Percentiles rank a stretch among this genome's conserved stretches.
Conservation (phyloP, 2,797 vertebrate genomes). For the Acropternis orthonyx region DNA sequence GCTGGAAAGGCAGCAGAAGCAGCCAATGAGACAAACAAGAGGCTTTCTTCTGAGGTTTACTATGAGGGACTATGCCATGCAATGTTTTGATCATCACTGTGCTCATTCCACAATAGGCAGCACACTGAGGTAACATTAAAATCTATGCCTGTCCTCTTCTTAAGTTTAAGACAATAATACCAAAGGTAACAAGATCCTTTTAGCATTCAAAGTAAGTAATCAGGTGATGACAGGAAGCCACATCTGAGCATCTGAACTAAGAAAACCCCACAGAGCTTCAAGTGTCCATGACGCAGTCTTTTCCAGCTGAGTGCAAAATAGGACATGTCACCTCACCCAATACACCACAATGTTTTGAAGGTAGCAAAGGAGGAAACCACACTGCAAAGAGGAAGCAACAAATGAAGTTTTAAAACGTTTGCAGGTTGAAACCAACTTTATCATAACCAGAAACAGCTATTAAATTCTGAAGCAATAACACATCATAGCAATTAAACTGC, state of each 20-base stretch:
- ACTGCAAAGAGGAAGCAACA: slow-evolving; percentile 39
- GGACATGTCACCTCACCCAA: slow-evolving; percentile 27
- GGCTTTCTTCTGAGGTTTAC: background rate
- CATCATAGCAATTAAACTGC: slow-evolving; percentile 25
- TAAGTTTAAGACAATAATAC: background rate
- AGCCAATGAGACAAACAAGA: background rate
- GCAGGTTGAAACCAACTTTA: slow-evolving; percentile 19
- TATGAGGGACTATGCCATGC: background rate
- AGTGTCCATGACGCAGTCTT: slow-evolving; percentile 40
- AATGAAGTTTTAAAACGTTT: slow-evolving; percentile 19
- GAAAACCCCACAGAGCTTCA: slow-evolving; percentile 25
- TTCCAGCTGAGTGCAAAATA: slow-evolving; percentile 36
- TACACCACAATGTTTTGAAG: slow-evolving; percentile 30
- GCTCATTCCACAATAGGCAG: background rate
- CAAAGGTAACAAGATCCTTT: background rate
- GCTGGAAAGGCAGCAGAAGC: background rate
- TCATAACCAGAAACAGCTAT: slow-evolving; percentile 39
- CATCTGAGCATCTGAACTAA: background rate
- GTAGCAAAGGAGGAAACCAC: slow-evolving; percentile 53
- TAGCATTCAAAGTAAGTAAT: background rate
- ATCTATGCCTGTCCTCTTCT: background rate
- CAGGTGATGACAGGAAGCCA: slow-evolving; percentile 54
- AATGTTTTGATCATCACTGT: background rate
- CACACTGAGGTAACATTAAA: background rate
- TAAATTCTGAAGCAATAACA: slow-evolving; percentile 49